Percentiles rank a stretch among this genome's conserved stretches.
These are phyloP conservation scores for Pseudococcus jackbeardsleyi DNA, from an alignment of 2,888 invertebrate species.

Conservation along the genomic window DNA sequence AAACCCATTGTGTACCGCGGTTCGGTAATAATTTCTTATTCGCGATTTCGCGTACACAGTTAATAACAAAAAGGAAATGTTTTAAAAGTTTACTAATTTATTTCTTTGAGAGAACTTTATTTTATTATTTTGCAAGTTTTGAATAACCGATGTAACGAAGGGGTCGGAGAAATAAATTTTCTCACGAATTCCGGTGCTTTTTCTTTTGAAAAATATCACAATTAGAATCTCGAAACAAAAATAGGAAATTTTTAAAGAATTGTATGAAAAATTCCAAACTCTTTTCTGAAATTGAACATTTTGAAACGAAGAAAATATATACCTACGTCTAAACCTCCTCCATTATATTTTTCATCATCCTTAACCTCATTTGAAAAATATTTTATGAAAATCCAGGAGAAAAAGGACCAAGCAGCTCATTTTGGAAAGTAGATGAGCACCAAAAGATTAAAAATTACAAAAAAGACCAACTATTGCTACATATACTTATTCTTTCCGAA, in stretches of 20 bases:
- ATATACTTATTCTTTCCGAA: background rate
- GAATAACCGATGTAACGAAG: background rate
- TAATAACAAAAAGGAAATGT: slow-evolving; percentile 17
- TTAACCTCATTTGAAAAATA: background rate
- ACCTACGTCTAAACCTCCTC: too few relatives aligned
- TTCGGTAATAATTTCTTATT: background rate
- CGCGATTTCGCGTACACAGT: background rate
- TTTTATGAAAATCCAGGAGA: background rate
- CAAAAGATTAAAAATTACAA: background rate
- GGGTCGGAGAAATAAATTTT: background rate
- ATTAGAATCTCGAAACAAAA: background rate
- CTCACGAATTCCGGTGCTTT: background rate
- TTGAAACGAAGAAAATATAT: too few relatives aligned
- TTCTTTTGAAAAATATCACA: background rate
- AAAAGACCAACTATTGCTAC: background rate
- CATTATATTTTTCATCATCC: too few relatives aligned
- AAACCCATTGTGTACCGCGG: background rate
- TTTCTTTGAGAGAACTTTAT: background rate
- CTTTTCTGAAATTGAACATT: too few relatives aligned
- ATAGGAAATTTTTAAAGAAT: background rate
- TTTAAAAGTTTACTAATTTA: background rate
- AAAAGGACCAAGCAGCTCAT: too few relatives aligned
- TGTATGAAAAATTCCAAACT: too few relatives aligned
- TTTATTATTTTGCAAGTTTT: background rate
- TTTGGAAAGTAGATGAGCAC: background rate